Conservation (phyloP, 2,888 invertebrate species). For the Stenoptilia bipunctidactyla region DNA sequence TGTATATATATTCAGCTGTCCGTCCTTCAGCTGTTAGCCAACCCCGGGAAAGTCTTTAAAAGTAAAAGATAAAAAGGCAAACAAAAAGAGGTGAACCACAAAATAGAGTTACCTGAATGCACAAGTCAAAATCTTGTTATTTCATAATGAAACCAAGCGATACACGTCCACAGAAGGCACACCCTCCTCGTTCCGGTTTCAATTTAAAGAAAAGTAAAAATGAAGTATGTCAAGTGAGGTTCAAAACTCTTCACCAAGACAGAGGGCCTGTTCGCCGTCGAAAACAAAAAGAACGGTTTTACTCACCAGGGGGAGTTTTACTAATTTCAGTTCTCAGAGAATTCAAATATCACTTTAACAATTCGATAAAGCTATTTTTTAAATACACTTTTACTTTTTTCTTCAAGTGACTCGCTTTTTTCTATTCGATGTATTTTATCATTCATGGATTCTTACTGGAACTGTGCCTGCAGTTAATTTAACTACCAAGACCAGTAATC, state of each 20-base stretch:
- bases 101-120: neutral
- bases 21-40: no score
- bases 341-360: no score
- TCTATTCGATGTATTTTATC: no score
- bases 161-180: conserved; percentile 34
- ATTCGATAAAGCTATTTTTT: no score
- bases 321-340: conserved; percentile 1
- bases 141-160: conserved; percentile 36
- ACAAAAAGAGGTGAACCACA: neutral
- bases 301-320: conserved; percentile 3
- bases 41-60: no score
- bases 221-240: conserved; percentile 64
- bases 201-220: conserved; percentile 61
- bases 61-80: no score
- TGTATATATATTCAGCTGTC: no score
- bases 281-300: conserved; percentile 41
- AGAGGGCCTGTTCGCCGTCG: conserved; percentile 49
- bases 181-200: conserved; percentile 40
- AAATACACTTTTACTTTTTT: no score
- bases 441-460: no score
- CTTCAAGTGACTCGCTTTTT: no score
- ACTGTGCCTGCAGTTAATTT: no score
- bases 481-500: no score
- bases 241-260: conserved; percentile 43
- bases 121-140: conserved; percentile 29